These are phyloP conservation scores for Brenthis ino DNA, from an alignment of 2,888 invertebrate genomes.

Conservation along the genomic window DNA sequence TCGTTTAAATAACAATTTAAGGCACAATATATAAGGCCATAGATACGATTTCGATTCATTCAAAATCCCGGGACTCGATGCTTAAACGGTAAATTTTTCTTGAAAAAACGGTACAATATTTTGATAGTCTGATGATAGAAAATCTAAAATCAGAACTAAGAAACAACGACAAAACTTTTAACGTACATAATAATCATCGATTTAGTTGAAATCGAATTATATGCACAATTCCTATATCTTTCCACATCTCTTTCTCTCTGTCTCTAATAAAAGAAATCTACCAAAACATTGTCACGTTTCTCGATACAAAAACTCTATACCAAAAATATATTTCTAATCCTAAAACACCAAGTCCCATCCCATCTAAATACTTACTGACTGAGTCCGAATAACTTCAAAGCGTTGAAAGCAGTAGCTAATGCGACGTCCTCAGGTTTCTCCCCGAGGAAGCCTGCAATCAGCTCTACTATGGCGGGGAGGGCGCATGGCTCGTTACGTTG, in stretches of 20 bases:
- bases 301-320: no score
- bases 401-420: constrained; percentile 94
- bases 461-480: constrained; percentile 94
- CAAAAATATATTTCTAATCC: no score
- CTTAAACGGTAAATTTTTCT: not conserved
- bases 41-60: not conserved
- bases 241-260: no score
- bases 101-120: not conserved
- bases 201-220: constrained; percentile 13
- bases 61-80: not conserved
- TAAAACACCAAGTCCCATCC: no score
- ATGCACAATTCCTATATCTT: not conserved
- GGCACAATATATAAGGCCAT: constrained; percentile 42
- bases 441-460: constrained; percentile 95
- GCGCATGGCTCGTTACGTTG: constrained; percentile 98
- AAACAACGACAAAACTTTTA: not conserved
- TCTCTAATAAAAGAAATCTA: no score
- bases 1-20: constrained; percentile 42
- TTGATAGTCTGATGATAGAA: constrained; percentile 1
- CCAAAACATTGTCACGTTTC: no score
- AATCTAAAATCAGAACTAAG: not conserved
- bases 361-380: constrained; percentile 81
- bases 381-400: constrained; percentile 93
- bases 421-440: constrained; percentile 95
- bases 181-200: not conserved